These are phyloP conservation scores for Cylloceria caligata DNA, from an alignment of 2,888 invertebrate species.

Conservation along the genomic window DNA sequence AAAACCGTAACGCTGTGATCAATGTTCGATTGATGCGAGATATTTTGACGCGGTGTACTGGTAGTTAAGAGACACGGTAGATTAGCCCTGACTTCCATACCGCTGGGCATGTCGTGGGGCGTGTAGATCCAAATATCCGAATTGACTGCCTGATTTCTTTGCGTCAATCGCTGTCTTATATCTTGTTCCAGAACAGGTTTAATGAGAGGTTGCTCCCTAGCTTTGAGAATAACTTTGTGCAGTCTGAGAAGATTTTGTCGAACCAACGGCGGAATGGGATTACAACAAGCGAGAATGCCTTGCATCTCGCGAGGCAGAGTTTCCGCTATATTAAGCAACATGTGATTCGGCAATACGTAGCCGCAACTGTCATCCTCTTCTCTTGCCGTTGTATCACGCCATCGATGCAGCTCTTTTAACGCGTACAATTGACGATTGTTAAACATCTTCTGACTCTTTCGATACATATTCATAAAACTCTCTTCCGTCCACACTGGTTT, in stretches of 20 bases:
- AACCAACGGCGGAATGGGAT: conserved; percentile 94
- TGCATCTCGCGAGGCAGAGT: conserved; percentile 95
- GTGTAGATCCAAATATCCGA: conserved; percentile 77
- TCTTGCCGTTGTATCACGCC: conserved; percentile 95
- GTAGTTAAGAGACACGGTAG: conserved; percentile 79
- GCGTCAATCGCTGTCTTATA: conserved; percentile 77
- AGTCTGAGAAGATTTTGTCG: conserved; percentile 87
- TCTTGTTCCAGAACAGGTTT: conserved; percentile 83
- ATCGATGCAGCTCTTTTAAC: conserved; percentile 91
- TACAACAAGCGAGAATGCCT: conserved; percentile 96
- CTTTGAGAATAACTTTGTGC: conserved; percentile 89
- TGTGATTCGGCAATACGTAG: conserved; percentile 98
- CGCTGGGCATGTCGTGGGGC: conserved; percentile 80
- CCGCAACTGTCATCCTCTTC: conserved; percentile 95
- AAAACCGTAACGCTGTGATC: conserved; percentile 77
- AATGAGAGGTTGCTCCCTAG: conserved; percentile 89
- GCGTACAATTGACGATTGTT: conserved; percentile 94
- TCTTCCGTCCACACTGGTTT: conserved; percentile 90
- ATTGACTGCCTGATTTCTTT: conserved; percentile 74
- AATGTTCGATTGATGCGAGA: conserved; percentile 47
- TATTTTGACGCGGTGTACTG: not conserved
- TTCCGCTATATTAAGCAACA: conserved; percentile 96
- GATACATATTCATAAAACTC: conserved; percentile 91
- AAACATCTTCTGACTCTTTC: conserved; percentile 92
- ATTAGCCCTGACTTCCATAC: conserved; percentile 78